A percentile compares a stretch with the other conserved stretches of the same genome.
phyloP scores from a whole-genome alignment of 1,140 invertebrate species.

The Cydia pomonella region DNA sequence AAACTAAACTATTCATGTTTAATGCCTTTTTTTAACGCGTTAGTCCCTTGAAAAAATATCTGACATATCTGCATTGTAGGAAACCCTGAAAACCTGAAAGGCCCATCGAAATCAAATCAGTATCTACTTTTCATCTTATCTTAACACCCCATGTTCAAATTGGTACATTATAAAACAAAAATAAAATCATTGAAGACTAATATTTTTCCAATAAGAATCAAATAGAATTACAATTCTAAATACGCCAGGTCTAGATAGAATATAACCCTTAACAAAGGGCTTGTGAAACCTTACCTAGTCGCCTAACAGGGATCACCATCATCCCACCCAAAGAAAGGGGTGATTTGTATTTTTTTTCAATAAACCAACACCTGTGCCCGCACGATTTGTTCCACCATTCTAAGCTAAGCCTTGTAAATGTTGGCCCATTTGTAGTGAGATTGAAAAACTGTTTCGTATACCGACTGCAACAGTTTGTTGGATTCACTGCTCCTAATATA shows the following conservation, averaged over 20 bases:
- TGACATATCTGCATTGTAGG: too few relatives aligned
- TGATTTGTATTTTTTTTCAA: slow-evolving; percentile 77
- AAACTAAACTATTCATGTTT: too few relatives aligned
- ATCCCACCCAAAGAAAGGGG: slow-evolving; percentile 57
- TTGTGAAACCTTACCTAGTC: slow-evolving; percentile 29
- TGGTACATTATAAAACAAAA: too few relatives aligned
- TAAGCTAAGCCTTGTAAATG: slow-evolving; percentile 75
- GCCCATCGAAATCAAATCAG: too few relatives aligned
- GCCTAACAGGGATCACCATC: slow-evolving; percentile 48
- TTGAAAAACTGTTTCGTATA: slow-evolving; percentile 73
- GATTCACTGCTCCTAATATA: slow-evolving; percentile 33
- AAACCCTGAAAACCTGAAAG: too few relatives aligned
- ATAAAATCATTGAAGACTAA: too few relatives aligned
- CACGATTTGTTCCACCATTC: slow-evolving; percentile 61
- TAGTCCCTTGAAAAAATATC: too few relatives aligned
- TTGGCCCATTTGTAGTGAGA: slow-evolving; percentile 72
- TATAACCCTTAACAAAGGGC: neutral
- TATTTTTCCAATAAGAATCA: neutral
- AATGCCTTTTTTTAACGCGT: too few relatives aligned
- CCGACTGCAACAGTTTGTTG: slow-evolving; percentile 58
- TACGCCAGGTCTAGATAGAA: neutral
- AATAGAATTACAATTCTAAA: neutral
- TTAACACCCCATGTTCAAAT: neutral
- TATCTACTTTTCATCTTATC: too few relatives aligned
- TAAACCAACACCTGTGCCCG: slow-evolving; percentile 73